These are phyloP conservation scores for Galeruca laticollis DNA, from an alignment of 2,888 invertebrate species.

Conservation along the genomic window DNA sequence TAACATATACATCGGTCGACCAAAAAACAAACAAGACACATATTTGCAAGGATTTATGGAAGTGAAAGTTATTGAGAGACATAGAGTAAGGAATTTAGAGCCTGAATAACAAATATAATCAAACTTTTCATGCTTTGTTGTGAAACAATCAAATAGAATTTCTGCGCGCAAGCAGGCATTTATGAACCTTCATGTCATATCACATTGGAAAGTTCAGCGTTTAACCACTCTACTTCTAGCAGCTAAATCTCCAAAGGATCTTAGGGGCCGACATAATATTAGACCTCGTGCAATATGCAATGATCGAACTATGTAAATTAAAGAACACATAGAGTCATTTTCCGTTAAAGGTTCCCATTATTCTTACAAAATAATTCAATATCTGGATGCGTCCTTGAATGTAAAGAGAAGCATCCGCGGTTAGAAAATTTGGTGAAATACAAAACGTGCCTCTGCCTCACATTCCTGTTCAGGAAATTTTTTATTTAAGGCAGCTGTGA, in stretches of 20 bases:
- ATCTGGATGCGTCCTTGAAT: conserved; percentile 51
- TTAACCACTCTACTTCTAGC: conserved; percentile 38
- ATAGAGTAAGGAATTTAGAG: conserved; percentile 27
- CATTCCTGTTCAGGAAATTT: too few species aligned
- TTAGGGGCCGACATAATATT: too few species aligned
- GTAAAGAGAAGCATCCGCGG: conserved; percentile 49
- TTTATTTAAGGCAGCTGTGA: too few species aligned
- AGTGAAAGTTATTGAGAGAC: conserved; percentile 42
- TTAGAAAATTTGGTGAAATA: conserved; percentile 43
- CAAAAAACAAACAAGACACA: conserved; percentile 47
- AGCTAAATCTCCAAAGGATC: conserved; percentile 35
- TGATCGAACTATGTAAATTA: conserved; percentile 41
- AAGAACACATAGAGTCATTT: too few species aligned
- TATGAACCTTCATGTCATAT: too few species aligned
- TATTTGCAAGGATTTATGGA: conserved; percentile 46
- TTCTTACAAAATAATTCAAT: conserved; percentile 44
- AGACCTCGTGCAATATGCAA: conserved; percentile 42
- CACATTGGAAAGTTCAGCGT: too few species aligned
- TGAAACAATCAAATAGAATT: conserved; percentile 37
- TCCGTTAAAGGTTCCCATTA: conserved; percentile 46
- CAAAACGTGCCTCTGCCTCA: too few species aligned
- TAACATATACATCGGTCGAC: conserved; percentile 36
- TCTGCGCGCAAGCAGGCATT: conserved; percentile 44
- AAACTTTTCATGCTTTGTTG: conserved; percentile 40
- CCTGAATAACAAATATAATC: conserved; percentile 37